Evolutionary conservation across 2,888 invertebrate species (phyloP), one percentile per base, ranked within the genome.

Genomic region (Oscheius onirici): DNA sequence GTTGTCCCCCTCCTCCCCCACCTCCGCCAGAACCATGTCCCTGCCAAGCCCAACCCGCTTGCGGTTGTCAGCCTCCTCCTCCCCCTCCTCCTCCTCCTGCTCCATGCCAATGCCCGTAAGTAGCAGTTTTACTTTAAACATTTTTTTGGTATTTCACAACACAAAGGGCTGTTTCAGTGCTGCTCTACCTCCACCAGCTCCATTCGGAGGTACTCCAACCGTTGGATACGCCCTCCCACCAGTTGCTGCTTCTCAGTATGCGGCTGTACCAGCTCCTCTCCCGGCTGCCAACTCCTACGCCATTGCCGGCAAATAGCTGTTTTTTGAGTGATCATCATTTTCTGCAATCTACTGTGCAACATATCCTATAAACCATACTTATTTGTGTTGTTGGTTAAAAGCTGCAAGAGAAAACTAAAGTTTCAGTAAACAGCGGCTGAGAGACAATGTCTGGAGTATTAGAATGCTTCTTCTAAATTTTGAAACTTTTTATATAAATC

Each of bases 21-120:
- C 46, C 61, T 8, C 61, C 61, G 8, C 61, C 61, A 15, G 61
- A 61, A 26, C 46, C 55, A 22, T 60, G 60, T 22, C 17, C 46
- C 10, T 61, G 61, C 58, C 58, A 34, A 34, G 13, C 6, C 20
- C 22, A 22, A 20, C 10, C 26, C 3, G 5, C 58, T 6, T 40
- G 17, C 57, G 6, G 6, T 24, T 26, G 26, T 57, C 61, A 10
- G 3, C 52, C 61, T 10, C 24, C 63, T 49, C 49, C 49, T 26
- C 63, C 63, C 1, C 63, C 63, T 3, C 63, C 63, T 15, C 63
- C 63, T 1, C 63, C 63, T 49, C 63, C 63, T 20, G 46, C 63
- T 15, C 63, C 63, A 20, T 63, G 63, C 28, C 63, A 63, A 17
- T 63, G 63, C 49, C 63, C 63, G 60, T 60, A 43, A 60, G 60